Evolutionary conservation across 2,113 vertebrate genomes (phyloP).

Genomic region (Myrmophylax atrothorax): DNA sequence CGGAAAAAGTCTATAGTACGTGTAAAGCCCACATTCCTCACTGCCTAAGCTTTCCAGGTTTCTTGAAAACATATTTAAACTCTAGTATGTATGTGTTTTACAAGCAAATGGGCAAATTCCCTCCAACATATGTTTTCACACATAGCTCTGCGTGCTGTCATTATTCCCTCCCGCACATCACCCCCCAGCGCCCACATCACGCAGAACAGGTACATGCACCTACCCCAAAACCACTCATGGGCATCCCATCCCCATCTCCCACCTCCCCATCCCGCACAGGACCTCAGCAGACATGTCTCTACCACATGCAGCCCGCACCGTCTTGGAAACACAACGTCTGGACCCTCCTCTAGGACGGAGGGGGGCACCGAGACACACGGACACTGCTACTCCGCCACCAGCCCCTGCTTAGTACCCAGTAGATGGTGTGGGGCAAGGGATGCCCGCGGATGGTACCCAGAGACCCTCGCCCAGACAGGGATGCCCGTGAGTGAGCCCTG

Average conservation of each 20-base stretch:
- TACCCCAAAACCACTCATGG: background rate
- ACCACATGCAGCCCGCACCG: background rate
- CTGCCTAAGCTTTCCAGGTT: background rate
- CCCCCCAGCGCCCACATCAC: rapidly evolving
- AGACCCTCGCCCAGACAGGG: background rate
- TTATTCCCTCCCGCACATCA: background rate
- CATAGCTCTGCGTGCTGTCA: rapidly evolving
- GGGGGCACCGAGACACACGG: background rate
- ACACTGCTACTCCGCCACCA: background rate
- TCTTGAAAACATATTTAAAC: background rate
- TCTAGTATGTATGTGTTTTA: background rate
- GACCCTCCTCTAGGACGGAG: background rate
- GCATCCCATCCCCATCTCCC: background rate
- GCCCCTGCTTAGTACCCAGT: background rate
- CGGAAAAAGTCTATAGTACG: background rate
- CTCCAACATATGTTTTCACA: background rate
- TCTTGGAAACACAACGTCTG: background rate
- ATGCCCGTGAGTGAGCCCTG: background rate
- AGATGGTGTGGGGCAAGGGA: background rate
- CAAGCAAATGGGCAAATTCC: background rate
- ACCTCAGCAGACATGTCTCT: background rate
- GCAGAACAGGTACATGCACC: background rate
- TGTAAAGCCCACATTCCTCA: background rate
- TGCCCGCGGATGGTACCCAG: background rate
- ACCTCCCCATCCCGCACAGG: background rate